Base-by-base conservation (phyloP, 2,797 vertebrate genomes). In the Luscinia luscinia region DNA sequence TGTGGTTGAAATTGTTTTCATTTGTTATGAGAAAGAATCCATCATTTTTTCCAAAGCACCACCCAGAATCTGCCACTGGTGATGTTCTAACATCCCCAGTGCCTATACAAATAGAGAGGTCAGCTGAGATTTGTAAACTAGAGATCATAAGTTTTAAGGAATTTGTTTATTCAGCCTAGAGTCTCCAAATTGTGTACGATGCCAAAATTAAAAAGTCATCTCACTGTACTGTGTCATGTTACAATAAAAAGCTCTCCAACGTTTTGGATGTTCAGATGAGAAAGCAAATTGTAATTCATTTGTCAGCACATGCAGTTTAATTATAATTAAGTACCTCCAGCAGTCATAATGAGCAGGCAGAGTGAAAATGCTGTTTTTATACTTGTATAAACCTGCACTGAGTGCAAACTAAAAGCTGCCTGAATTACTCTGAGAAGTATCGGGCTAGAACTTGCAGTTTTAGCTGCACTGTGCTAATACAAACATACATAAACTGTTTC, bases 111-210 rank as follows among this genome's bases (percentile, higher is more conserved):
- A 96, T 90, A 96, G 87, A 89, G 81, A 94, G 93, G 97, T 98
- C 97, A 97, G 89, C 93, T 96, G 94, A 90, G 97, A 97, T 97
- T 97, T 97, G 94, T 97, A 97, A 97, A 96, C 94, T 96, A 93
- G 94, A 96, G 97, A 97, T 96, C 94, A 97, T 83, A 95, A 87
- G 73, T 96, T 96, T 95, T 90, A 95, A 95, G 93, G 96, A 97
- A 97, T 97, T 97, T 98, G 97, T 98, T 97, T 97, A 96, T 97
- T 96, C 96, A 97, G 95, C 94, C 97, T 96, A 72, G 87, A 96
- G 93, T 95, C 96, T 97, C 96, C 90, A 96, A 90, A 97, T 97
- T 84, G 91, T 94, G 95, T 94, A 90, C 8, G 49, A 90, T 88
- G 90, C 97, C 97, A 98, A 97, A 97, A 97, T 97, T 96, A 95